A percentile compares a stretch with the other conserved stretches of the same genome.
These are phyloP conservation scores for Ceraclea dissimilis DNA, from an alignment of 2,888 invertebrate species.

Conservation along the genomic window DNA sequence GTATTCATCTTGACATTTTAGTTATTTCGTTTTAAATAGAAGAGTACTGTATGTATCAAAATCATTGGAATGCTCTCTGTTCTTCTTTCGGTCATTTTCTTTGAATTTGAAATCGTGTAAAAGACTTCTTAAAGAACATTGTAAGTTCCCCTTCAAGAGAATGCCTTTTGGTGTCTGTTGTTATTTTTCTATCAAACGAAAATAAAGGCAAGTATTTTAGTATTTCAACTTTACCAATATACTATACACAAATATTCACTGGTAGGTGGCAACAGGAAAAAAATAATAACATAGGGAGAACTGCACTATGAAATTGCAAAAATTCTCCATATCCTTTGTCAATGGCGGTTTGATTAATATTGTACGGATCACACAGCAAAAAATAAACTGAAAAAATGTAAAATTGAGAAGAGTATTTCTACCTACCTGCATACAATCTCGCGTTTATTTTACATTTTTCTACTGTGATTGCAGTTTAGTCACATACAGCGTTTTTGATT, in stretches of 20 bases:
- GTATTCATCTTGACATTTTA: too few relatives aligned
- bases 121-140: background rate
- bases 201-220: conserved; percentile 16
- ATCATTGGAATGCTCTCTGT: too few relatives aligned
- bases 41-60: too few relatives aligned
- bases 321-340: conserved; percentile 25
- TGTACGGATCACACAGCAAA: conserved; percentile 11
- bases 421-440: background rate
- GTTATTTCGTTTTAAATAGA: too few relatives aligned
- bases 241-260: background rate
- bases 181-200: conserved; percentile 26
- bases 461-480: too few relatives aligned
- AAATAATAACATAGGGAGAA: conserved; percentile 7
- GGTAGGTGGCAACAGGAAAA: background rate
- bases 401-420: background rate
- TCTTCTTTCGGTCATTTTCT: too few relatives aligned
- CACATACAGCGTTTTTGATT: too few relatives aligned
- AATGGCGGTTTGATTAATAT: conserved; percentile 26
- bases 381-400: background rate
- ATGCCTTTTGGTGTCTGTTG: conserved; percentile 20
- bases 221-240: too few relatives aligned
- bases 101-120: too few relatives aligned
- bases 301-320: conserved; percentile 21
- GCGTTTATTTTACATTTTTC: background rate
- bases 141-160: conserved; percentile 10